Evolutionary conservation across 2,113 vertebrate species (phyloP).

Genomic region (Zosterops hypoxanthus): DNA sequence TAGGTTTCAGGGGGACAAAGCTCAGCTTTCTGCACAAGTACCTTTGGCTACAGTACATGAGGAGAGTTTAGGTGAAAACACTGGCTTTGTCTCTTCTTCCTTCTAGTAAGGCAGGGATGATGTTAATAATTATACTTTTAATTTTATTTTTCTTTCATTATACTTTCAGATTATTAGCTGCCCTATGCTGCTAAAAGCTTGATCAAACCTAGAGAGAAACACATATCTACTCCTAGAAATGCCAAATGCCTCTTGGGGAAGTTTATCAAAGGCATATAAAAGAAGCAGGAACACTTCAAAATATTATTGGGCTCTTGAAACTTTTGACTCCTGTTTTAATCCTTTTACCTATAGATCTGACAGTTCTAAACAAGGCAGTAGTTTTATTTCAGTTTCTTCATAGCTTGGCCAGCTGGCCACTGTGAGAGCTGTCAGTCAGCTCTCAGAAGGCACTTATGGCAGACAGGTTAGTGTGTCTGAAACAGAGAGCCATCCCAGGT

Average conservation of each 20-base stretch:
- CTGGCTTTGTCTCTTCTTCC: not conserved
- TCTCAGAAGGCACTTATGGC: not conserved
- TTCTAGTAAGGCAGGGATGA: not conserved
- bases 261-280: not conserved
- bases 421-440: not conserved
- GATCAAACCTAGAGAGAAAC: not conserved
- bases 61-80: not conserved
- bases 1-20: rapidly evolving
- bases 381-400: not conserved
- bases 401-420: not conserved
- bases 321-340: not conserved
- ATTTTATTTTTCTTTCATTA: not conserved
- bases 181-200: not conserved
- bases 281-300: not conserved
- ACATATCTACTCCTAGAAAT: not conserved
- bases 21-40: not conserved
- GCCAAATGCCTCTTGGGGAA: not conserved
- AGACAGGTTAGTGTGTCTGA: not conserved
- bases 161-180: not conserved
- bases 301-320: not conserved
- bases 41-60: not conserved
- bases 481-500: not conserved
- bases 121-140: not conserved
- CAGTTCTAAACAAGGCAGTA: not conserved
- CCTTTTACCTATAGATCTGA: not conserved